These are phyloP conservation scores for Semotilus atromaculatus DNA, from an alignment of 2,797 vertebrate genomes.

Conservation along the genomic window DNA sequence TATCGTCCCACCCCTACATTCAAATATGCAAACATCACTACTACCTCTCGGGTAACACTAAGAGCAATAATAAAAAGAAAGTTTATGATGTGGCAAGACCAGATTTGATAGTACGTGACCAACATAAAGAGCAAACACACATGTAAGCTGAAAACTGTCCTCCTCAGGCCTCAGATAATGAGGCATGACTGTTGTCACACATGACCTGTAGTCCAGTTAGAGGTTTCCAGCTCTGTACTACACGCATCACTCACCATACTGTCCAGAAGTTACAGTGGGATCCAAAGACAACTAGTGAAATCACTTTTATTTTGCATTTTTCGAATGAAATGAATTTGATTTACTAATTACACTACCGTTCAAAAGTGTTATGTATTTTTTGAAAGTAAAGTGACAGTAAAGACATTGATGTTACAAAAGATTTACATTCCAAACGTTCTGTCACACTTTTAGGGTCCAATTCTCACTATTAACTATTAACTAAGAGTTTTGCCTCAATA, in stretches of 20 bases:
- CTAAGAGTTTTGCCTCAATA: no score
- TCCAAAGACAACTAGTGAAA: background rate
- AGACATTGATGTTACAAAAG: background rate
- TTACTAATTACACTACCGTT: background rate
- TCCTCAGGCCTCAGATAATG: background rate
- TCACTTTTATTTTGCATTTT: background rate
- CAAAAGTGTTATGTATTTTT: background rate
- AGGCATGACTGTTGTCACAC: background rate
- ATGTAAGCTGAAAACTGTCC: background rate
- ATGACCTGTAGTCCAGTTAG: background rate
- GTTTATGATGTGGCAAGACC: background rate
- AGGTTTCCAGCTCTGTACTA: background rate
- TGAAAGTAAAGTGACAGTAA: background rate
- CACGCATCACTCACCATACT: background rate
- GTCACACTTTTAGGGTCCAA: no score
- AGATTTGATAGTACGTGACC: conserved; percentile 2
- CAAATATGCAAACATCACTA: conserved; percentile 30
- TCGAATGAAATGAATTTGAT: background rate
- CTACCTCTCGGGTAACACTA: conserved; percentile 13
- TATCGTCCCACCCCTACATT: no score
- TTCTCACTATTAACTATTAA: no score
- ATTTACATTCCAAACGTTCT: background rate
- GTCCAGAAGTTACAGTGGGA: background rate
- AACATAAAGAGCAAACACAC: background rate
- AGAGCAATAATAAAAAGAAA: background rate